Evolutionary conservation across 2,113 vertebrate genomes (phyloP).

Genomic region (Pitta sordida): DNA sequence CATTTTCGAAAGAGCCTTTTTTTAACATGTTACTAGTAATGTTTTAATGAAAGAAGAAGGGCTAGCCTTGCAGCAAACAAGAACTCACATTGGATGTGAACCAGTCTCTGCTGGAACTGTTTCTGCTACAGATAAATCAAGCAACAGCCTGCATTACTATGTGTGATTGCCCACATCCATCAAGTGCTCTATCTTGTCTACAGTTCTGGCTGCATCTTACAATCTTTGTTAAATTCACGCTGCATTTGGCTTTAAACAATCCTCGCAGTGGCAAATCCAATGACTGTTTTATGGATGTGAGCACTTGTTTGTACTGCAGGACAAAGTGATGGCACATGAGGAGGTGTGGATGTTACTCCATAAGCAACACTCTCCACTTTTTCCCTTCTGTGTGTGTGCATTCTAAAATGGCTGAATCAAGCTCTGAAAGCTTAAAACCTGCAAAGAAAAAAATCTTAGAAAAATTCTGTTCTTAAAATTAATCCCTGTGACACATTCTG

Average conservation of each 20-base stretch:
- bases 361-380: rapidly evolving
- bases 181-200: background rate
- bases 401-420: background rate
- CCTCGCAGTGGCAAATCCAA: background rate
- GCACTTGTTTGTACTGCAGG: background rate
- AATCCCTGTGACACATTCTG: background rate
- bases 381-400: background rate
- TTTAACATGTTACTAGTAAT: background rate
- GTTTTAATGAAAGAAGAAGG: background rate
- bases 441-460: background rate
- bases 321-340: background rate
- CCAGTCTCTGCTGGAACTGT: background rate
- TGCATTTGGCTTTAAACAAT: background rate
- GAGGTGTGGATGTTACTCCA: background rate
- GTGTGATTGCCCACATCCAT: constrained; percentile 40
- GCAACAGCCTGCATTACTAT: background rate
- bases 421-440: background rate
- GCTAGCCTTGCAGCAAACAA: background rate
- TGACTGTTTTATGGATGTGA: background rate
- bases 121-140: constrained; percentile 8
- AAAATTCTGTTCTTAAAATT: background rate
- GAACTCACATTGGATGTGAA: background rate
- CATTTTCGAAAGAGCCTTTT: background rate
- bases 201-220: background rate
- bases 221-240: background rate